A percentile compares a stretch with the other conserved stretches of the same genome.
Evolutionary conservation across 23 tunicate genomes (phyloP).

Genomic region (Styela clava): DNA sequence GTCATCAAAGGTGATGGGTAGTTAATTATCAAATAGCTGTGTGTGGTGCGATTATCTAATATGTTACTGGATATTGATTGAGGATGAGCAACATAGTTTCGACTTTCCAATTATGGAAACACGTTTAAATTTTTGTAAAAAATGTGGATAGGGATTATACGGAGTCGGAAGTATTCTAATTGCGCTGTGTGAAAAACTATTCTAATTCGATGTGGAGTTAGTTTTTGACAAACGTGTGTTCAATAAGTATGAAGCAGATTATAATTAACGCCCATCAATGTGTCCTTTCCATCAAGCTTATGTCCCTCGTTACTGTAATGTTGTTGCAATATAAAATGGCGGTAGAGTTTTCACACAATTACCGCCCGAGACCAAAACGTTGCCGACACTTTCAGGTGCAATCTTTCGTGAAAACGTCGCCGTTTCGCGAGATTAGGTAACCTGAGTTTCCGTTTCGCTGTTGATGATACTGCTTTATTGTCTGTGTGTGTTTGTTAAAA

Average conservation of each 20-base stretch:
- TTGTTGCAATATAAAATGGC: neutral
- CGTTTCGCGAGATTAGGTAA: slow-evolving; percentile 7
- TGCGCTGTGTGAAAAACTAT: no score
- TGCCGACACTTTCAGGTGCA: slow-evolving; percentile 14
- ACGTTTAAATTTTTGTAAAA: no score
- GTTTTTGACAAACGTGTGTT: no score
- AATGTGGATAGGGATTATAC: no score
- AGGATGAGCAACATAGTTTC: neutral
- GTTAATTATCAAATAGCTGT: neutral
- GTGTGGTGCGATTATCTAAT: neutral
- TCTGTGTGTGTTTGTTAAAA: neutral
- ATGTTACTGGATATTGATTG: neutral
- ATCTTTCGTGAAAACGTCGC: neutral
- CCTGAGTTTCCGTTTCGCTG: slow-evolving; percentile 1
- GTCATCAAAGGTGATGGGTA: neutral
- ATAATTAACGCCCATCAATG: neutral
- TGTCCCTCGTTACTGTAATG: neutral
- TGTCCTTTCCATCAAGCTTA: neutral
- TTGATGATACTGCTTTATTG: neutral
- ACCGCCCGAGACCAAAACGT: neutral
- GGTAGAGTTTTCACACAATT: neutral
- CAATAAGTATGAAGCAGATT: neutral
- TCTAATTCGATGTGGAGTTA: no score
- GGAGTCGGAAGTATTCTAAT: no score
- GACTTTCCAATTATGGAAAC: no score